Evolutionary conservation across 2,797 vertebrate genomes (phyloP), one percentile per base, ranked within the genome.

Genomic region (Psittacula echo): DNA sequence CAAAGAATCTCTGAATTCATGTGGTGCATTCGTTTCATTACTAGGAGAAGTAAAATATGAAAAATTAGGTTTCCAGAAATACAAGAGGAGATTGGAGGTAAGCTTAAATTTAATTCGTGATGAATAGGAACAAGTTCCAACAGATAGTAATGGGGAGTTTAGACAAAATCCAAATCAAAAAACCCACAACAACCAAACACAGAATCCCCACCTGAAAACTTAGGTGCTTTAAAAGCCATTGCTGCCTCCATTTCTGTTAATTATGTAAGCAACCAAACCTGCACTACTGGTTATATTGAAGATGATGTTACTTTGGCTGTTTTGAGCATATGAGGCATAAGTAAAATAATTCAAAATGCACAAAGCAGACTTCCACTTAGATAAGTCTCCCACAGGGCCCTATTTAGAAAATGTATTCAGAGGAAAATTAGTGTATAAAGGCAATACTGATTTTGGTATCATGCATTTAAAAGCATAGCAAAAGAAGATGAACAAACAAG

Each of bases 391-490:
- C 66, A 72, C 48, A 88, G 71, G 50, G 65, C 26, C 48, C 18
- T 93, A 75, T 86, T 93, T 84, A 68, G 62, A 84, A 96, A 94
- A 92, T 61, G 2, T 66, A 86, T 84, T 84, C 66, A 72, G 58
- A 81, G 12, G 4, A 86, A 77, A 93, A 90, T 67, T 81, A 65
- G 24, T 53, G 12, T 65, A 56, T 68, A 81, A 88, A 75, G 37
- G 51, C 61, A 88, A 81, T 26, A 58, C 5, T 65, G 37, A 75
- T 88, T 84, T 71, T 41, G 10, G 68, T 62, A 91, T n/a, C 18
- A 21, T 34, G 22, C 37, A 61, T 84, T 90, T 75, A 29, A 50
- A 88, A 92, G 34, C 26, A 68, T 7, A 56, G n/a, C 3, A 81
- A 74, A 88, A 20, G 27, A 93, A 71, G 48, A 77, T 26, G 94